Evolutionary conservation across 2,888 invertebrate species (phyloP), one percentile per base, ranked within the genome.

Genomic region (Schizotus pectinicornis): DNA sequence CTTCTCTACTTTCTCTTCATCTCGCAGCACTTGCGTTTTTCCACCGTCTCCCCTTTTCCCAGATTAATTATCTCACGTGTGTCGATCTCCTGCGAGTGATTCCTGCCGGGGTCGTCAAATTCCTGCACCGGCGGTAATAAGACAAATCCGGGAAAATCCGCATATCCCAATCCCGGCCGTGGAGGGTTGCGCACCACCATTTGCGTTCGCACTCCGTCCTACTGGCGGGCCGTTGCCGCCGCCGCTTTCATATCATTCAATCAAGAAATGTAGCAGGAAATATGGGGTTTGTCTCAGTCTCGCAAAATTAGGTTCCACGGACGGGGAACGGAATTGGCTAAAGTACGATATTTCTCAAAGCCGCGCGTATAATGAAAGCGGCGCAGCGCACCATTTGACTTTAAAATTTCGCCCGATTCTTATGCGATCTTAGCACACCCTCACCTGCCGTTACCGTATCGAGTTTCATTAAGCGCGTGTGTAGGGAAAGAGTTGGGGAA

Each of bases 241-340:
- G 60, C 67, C 63, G 59, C 69, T 67, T 70, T 70, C 68, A 68
- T 71, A 70, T 67, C 70, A 73, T 72, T 77, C 77, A 77, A 77
- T 77, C 77, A 77, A 75, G 77, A 68, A 76, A 76, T 74, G 75
- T 76, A 74, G 74, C 74, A 75, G 75, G 74, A 77, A 77, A 76
- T 75, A 76, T 75, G 74, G 75, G 71, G 74, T 75, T 74, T 74
- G 75, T 75, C 73, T 75, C 75, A 71, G 74, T 69, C 71, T 73
- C 68, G 68, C 71, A 68, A 77, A 77, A 77, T 77, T 76, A 77
- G 75, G 76, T 77, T 75, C 74, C 71, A 68, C 72, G 66, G 70
- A 69, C 68, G 67, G 65, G 67, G 61, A 69, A 69, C 69, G 71
- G 69, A 75, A 75, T 75, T 76, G 75, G 74, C 72, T 75, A 70